Percentiles rank a stretch among this genome's conserved stretches.
phyloP scores from a whole-genome alignment of 2,797 vertebrate species.

The Esox masquinongy region DNA sequence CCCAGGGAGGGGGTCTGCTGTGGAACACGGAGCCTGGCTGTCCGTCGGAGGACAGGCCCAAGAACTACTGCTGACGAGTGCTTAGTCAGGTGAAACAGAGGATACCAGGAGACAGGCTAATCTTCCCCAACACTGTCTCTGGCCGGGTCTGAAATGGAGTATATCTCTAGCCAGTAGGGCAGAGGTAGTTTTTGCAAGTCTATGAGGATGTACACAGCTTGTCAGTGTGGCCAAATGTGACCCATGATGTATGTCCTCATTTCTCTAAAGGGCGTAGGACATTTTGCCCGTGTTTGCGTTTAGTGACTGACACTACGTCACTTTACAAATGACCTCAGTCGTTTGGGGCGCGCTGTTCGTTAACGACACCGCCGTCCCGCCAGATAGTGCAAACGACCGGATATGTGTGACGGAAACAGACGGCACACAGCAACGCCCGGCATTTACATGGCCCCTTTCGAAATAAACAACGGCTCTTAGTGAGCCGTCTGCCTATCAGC shows the following conservation, averaged over 20 bases:
- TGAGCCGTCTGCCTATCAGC: background rate
- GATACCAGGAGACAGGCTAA: conserved; percentile 52
- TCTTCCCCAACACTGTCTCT: conserved; percentile 49
- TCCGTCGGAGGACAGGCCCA: conserved; percentile 25
- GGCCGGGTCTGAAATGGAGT: background rate
- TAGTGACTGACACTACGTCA: background rate
- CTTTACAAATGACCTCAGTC: background rate
- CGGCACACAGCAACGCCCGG: conserved; percentile 33
- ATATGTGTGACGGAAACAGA: conserved; percentile 37
- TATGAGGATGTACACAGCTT: background rate
- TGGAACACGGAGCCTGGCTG: conserved; percentile 45
- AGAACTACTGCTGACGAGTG: conserved; percentile 24
- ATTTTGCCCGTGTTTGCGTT: background rate
- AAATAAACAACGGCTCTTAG: conserved; percentile 42
- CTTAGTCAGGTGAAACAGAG: conserved; percentile 61
- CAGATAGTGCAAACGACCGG: background rate
- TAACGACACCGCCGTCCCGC: background rate
- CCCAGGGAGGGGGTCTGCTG: conserved; percentile 42
- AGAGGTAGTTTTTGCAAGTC: background rate
- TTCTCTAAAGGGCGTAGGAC: background rate
- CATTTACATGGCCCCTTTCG: conserved; percentile 31
- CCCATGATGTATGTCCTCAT: background rate
- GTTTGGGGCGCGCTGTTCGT: background rate
- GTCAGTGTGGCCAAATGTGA: conserved; percentile 33
- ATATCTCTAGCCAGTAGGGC: background rate